phyloP scores from a whole-genome alignment of 2,888 invertebrate species.

The Sphinx pinastri region DNA sequence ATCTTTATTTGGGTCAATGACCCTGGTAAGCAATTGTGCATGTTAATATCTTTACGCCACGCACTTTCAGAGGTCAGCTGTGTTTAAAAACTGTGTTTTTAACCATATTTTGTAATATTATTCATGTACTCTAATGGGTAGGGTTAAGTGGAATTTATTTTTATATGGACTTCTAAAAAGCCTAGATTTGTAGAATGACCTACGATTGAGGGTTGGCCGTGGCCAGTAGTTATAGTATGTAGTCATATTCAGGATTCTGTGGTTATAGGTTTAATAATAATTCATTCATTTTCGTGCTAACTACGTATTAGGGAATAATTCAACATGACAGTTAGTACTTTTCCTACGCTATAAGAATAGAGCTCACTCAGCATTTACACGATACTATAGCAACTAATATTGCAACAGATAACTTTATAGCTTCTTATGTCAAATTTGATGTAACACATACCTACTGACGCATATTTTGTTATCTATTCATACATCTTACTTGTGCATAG shows the following conservation, averaged over 20 bases:
- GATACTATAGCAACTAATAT: no score
- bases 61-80: constrained; percentile 41
- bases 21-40: constrained; percentile 32
- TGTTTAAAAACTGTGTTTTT: constrained; percentile 7
- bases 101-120: not conserved
- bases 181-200: not conserved
- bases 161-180: not conserved
- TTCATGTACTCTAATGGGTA: constrained; percentile 1
- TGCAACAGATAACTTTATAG: no score
- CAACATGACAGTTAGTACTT: no score
- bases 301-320: no score
- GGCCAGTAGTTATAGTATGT: not conserved
- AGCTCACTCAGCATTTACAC: no score
- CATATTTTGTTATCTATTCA: no score
- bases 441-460: no score
- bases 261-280: no score
- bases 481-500: no score
- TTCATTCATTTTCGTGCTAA: no score
- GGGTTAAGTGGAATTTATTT: not conserved
- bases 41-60: constrained; percentile 48
- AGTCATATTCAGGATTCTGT: not conserved
- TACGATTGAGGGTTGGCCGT: not conserved
- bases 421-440: no score
- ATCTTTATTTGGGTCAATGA: constrained; percentile 43
- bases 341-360: no score